Evolutionary conservation across 2,113 vertebrate genomes (phyloP), one percentile per base, ranked within the genome.

Genomic region (Machaerirhynchus nigripectus): DNA sequence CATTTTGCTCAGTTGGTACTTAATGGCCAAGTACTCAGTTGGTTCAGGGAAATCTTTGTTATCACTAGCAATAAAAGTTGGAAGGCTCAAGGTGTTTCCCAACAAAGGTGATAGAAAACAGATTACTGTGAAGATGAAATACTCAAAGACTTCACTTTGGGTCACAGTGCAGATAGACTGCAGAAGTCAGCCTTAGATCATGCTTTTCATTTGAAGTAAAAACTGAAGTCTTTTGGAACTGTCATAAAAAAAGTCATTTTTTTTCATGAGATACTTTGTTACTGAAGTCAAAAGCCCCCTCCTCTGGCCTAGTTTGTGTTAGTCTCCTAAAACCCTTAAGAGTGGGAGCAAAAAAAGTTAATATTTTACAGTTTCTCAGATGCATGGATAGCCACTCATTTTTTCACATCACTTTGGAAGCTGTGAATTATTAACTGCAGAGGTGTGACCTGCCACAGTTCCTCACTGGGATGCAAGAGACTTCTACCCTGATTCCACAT

Each of bases 211-310:
- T 63, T 89, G 40, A 91, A 89, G n/a, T 74, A 68, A 92, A 70
- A 93, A 79, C 42, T n/a, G 24, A 80, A 75, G 27, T 89, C 8
- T 77, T 77, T 70, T 53, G 40, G 64, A 90, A 88, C 23, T 56
- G 39, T 27, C 55, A 49, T 16, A 22, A 85, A 71, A 80, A 44
- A 44, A 16, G 11, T 47, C 1, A 1, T 31, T 61, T 65, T 75
- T 75, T 87, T 87, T 50, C 35, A 92, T 60, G 8, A 80, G 27
- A 60, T 39, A 53, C 28, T 75, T 84, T 23, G 46, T 83, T 81
- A 84, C 5, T 81, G 88, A 24, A 89, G 75, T 75, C 85, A 92
- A 92, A 96, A 94, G 92, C 76, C 92, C 75, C 94, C 89, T 95
- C 90, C 87, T 93, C 93, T 94, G 85, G 90, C 40, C 69, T 91